Evolutionary conservation across 2,888 invertebrate species (phyloP), one percentile per base, ranked within the genome.

Genomic region (Eristalinus sepulchralis): DNA sequence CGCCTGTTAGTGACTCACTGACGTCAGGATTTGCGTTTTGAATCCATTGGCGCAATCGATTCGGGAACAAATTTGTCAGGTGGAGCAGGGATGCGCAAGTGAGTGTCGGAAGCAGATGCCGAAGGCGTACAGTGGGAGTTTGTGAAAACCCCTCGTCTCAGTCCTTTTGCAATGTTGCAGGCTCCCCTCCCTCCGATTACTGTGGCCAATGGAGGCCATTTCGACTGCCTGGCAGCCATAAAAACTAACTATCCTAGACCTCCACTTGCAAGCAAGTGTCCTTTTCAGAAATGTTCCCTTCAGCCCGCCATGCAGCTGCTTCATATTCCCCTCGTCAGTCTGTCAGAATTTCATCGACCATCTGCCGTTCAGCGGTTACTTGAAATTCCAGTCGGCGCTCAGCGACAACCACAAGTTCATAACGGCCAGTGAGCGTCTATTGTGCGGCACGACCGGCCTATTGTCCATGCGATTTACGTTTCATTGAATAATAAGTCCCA

Each of bases 401-500:
- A n/a, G 17, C 22, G 55, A 39, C 33, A 11, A 83, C 67, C 67
- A 24, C 67, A 80, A 57, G 34, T 47, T 67, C 47, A 77, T 83
- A 55, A 62, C 57, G 31, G 47, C 13, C 20, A 11, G 36, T n/a
- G 11, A 13, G 22, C 31, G 64, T 27, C 81, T 60, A 57, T 53
- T 66, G 53, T 55, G 36, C 24, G 24, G 2, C 20, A 22, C 17
- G 59, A 22, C 20, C 36, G 47, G 27, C 63, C 68, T 53, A 81
- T 85, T 81, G 84, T 85, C 67, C 84, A 64, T 36, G 60, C 80
- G 71, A 80, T 76, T 77, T 53, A 78, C 77, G 73, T 76, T 82
- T 70, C 72, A 77, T 82, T 85, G 85, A 77, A 85, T 81, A 85
- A 85, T 81, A 81, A 81, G 47, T 27, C 27, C 10, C 17, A 55